Conservation (phyloP, 2,113 vertebrate genomes). For the Tricholaema leucomelas region DNA sequence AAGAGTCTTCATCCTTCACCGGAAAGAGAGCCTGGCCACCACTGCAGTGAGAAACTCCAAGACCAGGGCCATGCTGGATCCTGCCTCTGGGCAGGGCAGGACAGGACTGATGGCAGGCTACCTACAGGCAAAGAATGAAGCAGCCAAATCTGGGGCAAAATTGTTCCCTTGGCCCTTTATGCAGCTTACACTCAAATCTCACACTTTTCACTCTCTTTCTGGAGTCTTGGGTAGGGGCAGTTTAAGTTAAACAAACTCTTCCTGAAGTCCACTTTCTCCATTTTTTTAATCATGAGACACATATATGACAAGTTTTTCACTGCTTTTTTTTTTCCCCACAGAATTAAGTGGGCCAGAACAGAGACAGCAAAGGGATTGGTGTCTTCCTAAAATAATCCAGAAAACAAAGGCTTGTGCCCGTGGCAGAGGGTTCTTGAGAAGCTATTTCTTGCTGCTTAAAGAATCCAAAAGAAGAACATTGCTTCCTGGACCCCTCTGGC, state of each 20-base stretch:
- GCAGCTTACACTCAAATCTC: not conserved
- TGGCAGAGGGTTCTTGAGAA: not conserved
- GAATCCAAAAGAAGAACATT: not conserved
- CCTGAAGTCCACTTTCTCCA: not conserved
- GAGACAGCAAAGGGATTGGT: not conserved
- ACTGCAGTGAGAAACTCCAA: not conserved
- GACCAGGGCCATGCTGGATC: not conserved
- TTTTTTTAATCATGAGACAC: not conserved
- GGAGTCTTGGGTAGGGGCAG: not conserved
- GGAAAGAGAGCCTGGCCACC: not conserved
- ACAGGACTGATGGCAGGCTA: not conserved
- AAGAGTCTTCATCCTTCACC: not conserved
- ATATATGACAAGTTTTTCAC: not conserved
- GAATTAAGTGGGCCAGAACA: not conserved
- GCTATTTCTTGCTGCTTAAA: not conserved
- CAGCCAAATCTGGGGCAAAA: fast-evolving
- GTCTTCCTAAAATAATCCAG: not conserved
- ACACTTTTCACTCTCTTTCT: not conserved
- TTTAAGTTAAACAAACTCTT: not conserved
- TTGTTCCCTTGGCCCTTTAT: not conserved
- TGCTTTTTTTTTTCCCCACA: not conserved
- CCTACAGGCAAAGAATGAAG: not conserved
- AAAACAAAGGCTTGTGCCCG: not conserved
- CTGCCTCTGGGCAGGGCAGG: not conserved
- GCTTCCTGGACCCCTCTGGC: not conserved